Percentiles rank a stretch among this genome's conserved stretches.
These are phyloP conservation scores for Orthonyx spaldingii DNA, from an alignment of 2,113 vertebrate species.

Conservation along the genomic window DNA sequence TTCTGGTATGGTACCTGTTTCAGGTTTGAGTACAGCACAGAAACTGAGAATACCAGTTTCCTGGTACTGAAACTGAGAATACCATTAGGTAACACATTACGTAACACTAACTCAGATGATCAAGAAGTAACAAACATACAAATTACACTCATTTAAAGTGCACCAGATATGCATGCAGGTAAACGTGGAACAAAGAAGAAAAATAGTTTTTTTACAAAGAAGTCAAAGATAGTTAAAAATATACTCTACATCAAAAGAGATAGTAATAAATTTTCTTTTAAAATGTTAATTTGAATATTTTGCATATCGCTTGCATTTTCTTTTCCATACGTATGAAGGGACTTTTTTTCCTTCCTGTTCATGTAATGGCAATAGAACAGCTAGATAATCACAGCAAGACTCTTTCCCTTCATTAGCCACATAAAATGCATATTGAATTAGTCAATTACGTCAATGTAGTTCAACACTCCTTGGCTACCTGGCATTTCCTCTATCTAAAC, in stretches of 20 bases:
- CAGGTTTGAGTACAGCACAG: background rate
- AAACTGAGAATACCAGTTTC: background rate
- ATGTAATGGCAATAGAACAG: background rate
- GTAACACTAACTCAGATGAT: background rate
- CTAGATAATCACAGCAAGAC: background rate
- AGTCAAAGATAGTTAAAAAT: background rate
- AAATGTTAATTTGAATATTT: background rate
- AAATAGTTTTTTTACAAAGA: background rate
- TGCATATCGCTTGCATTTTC: background rate
- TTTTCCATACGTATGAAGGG: too few relatives aligned
- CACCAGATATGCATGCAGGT: background rate
- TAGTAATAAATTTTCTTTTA: background rate
- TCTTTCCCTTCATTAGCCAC: background rate
- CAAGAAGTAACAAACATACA: background rate
- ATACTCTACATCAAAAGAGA: background rate
- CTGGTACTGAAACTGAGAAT: background rate
- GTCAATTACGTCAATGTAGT: background rate
- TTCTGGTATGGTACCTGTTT: background rate
- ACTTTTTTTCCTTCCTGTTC: background rate
- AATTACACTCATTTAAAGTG: background rate
- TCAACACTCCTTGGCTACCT: background rate
- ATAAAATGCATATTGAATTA: background rate
- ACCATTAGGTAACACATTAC: background rate
- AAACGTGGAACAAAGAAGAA: background rate
- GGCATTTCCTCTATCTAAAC: background rate